Evolutionary conservation across 2,888 invertebrate species (phyloP).

Genomic region (Watsonalla binaria): DNA sequence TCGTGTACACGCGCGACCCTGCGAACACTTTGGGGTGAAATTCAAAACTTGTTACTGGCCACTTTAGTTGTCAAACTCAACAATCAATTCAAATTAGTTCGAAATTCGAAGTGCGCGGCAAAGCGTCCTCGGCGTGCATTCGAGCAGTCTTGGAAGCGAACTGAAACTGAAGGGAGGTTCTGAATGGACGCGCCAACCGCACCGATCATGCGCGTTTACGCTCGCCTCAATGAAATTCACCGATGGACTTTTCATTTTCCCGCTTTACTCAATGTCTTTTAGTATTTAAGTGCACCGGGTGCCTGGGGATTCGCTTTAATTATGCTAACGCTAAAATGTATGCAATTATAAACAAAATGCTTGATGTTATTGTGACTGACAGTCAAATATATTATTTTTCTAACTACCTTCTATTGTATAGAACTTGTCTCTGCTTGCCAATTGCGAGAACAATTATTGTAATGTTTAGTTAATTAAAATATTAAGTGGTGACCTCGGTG

Average conservation of each 20-base stretch:
- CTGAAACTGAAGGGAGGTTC: constrained; percentile 67
- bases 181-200: constrained; percentile 47
- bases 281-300: constrained; percentile 31
- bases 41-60: constrained; percentile 25
- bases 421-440: too few species aligned
- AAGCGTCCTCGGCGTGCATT: constrained; percentile 55
- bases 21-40: constrained; percentile 3
- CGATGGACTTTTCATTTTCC: constrained; percentile 46
- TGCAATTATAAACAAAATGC: constrained; percentile 6
- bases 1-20: constrained; percentile 14
- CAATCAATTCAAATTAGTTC: constrained; percentile 55
- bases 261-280: constrained; percentile 30
- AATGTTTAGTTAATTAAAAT: too few species aligned
- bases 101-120: constrained; percentile 53
- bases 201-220: constrained; percentile 57
- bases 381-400: neutral
- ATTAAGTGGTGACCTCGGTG: too few species aligned
- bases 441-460: too few species aligned
- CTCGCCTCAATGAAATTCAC: constrained; percentile 37
- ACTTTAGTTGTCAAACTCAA: constrained; percentile 21
- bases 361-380: neutral
- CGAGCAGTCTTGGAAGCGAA: constrained; percentile 56
- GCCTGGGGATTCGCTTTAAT: constrained; percentile 25
- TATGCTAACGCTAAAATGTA: constrained; percentile 20
- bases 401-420: too few species aligned